Evolutionary conservation across 2,113 vertebrate species (phyloP), one percentile per base, ranked within the genome.

Genomic region (Glareola pratincola): DNA sequence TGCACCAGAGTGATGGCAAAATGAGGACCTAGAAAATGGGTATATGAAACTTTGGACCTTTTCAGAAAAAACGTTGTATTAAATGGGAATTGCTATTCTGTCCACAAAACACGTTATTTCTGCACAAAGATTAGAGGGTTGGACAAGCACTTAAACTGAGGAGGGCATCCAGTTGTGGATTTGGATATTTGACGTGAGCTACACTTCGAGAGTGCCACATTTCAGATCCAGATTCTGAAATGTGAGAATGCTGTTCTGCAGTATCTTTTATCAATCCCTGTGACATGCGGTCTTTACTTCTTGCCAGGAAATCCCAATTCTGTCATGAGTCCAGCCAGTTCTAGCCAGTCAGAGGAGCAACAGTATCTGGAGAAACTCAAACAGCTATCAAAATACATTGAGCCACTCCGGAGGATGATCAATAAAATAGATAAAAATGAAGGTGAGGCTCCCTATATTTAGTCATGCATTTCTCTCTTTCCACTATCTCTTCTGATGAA

Each of bases 361-460:
- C 99, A 99, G 94, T 99, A 99, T 97, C 98, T 99, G 98, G 99
- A 99, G 96, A 99, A 99, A 86, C 98, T 99, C 26, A 99, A 99
- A 80, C 99, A 99, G 86, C 98, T 99, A 0, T 99, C 99, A 87
- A 99, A 99, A 81, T 99, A 99, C 96, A 99, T 99, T 4, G 99
- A 99, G 83, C 99, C 99, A 2, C 98, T 99, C 50, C 98, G 99
- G 41, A 98, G 99, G 72, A 99, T 99, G 99, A 99, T 99, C 97
- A 99, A 99, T 98, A 99, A 99, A 97, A 99, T 99, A 27, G 99
- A 99, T 97, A 99, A 99, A 92, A 99, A 99, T 5, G 99, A 99
- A 99, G 99, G 99, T 99, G 89, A 85, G 68, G 15, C 73, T 78
- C 36, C 27, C 17, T 93, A 0, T 53, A 22, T 53, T 84, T 78